Conservation (phyloP, 92 coral and sea anemone species). For the Epizoanthus illoricatus region DNA sequence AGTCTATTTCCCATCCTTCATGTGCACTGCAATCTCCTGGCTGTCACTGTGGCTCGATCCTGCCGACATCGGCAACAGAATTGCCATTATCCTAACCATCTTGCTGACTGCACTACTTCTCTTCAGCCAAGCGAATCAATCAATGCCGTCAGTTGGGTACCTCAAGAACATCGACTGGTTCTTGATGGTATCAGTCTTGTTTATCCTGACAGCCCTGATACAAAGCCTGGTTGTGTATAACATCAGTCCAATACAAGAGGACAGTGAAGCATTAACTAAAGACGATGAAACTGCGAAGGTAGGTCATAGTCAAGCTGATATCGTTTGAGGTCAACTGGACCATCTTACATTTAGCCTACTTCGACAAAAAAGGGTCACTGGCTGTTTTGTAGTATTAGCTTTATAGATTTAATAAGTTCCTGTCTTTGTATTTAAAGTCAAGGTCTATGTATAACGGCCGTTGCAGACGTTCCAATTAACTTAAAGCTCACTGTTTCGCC, state of each 20-base stretch:
- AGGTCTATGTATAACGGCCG: too few relatives aligned
- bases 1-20: constrained; percentile 23
- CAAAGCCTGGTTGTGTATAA: constrained; percentile 29
- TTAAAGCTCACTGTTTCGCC: too few relatives aligned
- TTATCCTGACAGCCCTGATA: not conserved
- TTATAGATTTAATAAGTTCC: too few relatives aligned
- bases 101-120: constrained; percentile 13
- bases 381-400: too few relatives aligned
- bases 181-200: constrained; percentile 11
- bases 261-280: not conserved
- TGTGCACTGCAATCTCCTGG: constrained; percentile 30
- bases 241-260: not conserved
- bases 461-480: too few relatives aligned
- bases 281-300: not conserved
- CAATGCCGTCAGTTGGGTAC: constrained; percentile 32
- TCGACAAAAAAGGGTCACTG: too few relatives aligned
- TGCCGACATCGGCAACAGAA: constrained; percentile 31
- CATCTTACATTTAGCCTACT: too few relatives aligned
- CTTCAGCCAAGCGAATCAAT: constrained; percentile 22
- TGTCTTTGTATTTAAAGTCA: too few relatives aligned
- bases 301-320: too few relatives aligned
- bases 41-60: constrained; percentile 28
- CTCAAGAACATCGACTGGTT: constrained; percentile 29
- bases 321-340: too few relatives aligned
- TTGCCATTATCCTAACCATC: constrained; percentile 14